phyloP scores from a whole-genome alignment of 2,888 invertebrate genomes.

The Cephus pygmeus region DNA sequence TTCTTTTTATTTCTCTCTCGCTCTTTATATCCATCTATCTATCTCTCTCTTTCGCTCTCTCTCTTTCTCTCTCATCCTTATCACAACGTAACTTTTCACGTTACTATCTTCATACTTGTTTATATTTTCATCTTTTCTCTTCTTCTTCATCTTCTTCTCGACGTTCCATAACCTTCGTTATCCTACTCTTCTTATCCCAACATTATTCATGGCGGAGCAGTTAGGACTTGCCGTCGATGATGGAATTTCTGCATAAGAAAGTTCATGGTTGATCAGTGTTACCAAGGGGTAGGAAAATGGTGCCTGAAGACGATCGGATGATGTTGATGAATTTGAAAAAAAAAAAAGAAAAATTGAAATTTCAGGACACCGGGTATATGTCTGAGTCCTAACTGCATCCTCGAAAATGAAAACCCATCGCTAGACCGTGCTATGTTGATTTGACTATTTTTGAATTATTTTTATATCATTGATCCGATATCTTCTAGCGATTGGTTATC shows the following conservation, averaged over 20 bases:
- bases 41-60: constrained; percentile 4
- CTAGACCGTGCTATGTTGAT: constrained; percentile 2
- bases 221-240: not conserved
- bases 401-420: not conserved
- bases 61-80: constrained; percentile 18
- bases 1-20: too few species aligned
- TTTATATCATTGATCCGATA: constrained; percentile 8
- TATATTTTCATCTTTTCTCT: constrained; percentile 15
- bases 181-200: not conserved
- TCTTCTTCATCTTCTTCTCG: constrained; percentile 33
- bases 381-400: not conserved
- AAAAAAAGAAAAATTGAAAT: not conserved
- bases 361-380: not conserved
- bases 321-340: not conserved
- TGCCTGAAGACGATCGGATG: not conserved
- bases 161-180: constrained; percentile 7
- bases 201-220: not conserved
- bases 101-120: not conserved
- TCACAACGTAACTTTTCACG: constrained; percentile 6
- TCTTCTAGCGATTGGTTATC: not conserved
- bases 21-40: too few species aligned
- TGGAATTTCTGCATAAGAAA: not conserved
- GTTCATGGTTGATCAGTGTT: not conserved
- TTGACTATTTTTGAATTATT: constrained; percentile 7
- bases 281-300: not conserved